Conservation (phyloP, 2,797 vertebrate genomes). For the Oreochromis mossambicus region DNA sequence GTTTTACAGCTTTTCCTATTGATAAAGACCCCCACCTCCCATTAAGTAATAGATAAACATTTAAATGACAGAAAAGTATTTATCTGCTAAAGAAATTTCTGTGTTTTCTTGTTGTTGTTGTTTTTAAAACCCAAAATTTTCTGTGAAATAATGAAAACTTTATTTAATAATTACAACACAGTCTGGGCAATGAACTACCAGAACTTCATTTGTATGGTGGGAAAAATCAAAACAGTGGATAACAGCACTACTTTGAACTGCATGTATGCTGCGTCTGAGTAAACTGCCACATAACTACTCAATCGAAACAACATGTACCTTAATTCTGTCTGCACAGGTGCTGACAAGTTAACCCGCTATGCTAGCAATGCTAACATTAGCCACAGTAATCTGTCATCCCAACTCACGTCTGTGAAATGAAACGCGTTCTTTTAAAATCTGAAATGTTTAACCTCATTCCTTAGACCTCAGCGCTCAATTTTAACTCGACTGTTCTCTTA, state of each 20-base stretch:
- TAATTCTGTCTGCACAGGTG: background rate
- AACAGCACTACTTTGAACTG: background rate
- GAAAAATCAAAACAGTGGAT: background rate
- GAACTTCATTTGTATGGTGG: background rate
- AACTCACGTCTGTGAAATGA: background rate
- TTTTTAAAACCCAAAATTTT: background rate
- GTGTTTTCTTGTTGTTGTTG: background rate
- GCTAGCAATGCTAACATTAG: background rate
- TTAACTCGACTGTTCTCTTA: background rate
- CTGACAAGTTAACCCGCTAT: background rate
- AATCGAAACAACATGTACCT: background rate
- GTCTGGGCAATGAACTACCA: fast-evolving
- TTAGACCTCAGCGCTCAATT: background rate
- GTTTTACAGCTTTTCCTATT: background rate
- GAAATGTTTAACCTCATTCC: background rate
- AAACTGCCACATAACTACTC: background rate
- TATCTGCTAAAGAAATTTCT: background rate
- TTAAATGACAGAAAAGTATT: background rate
- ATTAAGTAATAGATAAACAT: background rate
- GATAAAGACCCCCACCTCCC: background rate
- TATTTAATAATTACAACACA: background rate
- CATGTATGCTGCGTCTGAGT: background rate
- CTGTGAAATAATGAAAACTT: background rate
- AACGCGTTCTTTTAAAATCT: background rate
- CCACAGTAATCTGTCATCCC: background rate